Percentiles rank a stretch among this genome's conserved stretches.
These are phyloP conservation scores for Bombus impatiens DNA, from an alignment of 1,140 invertebrate species.

Conservation along the genomic window DNA sequence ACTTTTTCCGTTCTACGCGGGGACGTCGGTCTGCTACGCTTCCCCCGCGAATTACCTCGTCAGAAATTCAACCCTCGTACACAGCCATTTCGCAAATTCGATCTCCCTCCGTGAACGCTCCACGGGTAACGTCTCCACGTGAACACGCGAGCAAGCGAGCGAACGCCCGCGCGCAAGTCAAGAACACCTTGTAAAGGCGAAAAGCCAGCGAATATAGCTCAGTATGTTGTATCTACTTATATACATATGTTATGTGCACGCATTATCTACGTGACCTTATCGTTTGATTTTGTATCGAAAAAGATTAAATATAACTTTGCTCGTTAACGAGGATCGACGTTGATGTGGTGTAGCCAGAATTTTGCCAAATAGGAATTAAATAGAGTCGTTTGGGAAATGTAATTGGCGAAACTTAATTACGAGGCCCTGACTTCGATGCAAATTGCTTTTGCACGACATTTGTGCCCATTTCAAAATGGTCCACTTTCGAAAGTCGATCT, in stretches of 20 bases:
- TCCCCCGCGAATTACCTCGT: conserved; percentile 77
- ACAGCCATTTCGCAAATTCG: conserved; percentile 80
- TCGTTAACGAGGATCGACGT: background rate
- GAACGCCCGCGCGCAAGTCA: background rate
- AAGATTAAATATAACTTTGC: background rate
- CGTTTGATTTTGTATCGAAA: background rate
- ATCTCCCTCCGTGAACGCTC: conserved; percentile 74
- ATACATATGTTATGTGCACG: too few species aligned
- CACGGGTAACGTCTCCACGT: conserved; percentile 60
- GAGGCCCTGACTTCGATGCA: conserved; percentile 26
- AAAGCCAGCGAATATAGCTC: background rate
- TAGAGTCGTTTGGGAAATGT: conserved; percentile 9
- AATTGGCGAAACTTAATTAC: conserved; percentile 47
- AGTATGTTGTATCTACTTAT: too few species aligned
- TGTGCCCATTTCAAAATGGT: conserved; percentile 12
- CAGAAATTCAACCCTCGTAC: conserved; percentile 80
- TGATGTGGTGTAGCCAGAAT: conserved; percentile 20
- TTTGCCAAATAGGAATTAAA: conserved; percentile 32
- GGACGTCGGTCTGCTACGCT: conserved; percentile 46
- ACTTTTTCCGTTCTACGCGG: conserved; percentile 57
- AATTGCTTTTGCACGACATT: conserved; percentile 37
- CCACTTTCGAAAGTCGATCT: background rate
- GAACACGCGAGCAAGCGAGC: background rate
- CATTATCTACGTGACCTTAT: too few species aligned
- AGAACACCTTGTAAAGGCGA: conserved; percentile 39